Evolutionary conservation across 2,797 vertebrate genomes (phyloP).

Genomic region (Prunella strophiata): DNA sequence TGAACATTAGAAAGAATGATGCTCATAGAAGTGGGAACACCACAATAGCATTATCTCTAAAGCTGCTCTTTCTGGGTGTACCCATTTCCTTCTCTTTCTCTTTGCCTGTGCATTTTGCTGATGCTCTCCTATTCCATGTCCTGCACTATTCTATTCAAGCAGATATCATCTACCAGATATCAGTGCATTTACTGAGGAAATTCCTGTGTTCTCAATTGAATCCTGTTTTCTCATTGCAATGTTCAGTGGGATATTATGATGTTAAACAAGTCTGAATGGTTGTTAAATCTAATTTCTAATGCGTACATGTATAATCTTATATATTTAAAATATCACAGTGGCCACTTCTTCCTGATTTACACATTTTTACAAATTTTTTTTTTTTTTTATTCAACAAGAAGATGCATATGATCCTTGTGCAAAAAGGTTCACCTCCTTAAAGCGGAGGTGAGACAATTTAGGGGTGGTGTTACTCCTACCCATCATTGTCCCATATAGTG

Average conservation of each 20-base stretch:
- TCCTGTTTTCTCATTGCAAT: background rate
- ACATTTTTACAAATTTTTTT: background rate
- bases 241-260: background rate
- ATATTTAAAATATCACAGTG: background rate
- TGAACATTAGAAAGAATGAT: background rate
- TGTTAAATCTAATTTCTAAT: background rate
- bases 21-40: background rate
- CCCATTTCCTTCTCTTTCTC: background rate
- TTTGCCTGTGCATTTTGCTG: background rate
- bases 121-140: background rate
- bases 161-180: background rate
- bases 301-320: accelerated
- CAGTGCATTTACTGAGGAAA: background rate
- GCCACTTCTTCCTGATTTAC: background rate
- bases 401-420: background rate
- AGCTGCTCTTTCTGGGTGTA: background rate
- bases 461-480: background rate
- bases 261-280: background rate
- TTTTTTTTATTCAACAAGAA: background rate
- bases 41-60: background rate
- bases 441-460: background rate
- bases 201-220: background rate
- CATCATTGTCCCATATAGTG: background rate
- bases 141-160: background rate
- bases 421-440: background rate